phyloP scores from a whole-genome alignment of 2,888 invertebrate genomes.

The Nephrotoma flavescens region DNA sequence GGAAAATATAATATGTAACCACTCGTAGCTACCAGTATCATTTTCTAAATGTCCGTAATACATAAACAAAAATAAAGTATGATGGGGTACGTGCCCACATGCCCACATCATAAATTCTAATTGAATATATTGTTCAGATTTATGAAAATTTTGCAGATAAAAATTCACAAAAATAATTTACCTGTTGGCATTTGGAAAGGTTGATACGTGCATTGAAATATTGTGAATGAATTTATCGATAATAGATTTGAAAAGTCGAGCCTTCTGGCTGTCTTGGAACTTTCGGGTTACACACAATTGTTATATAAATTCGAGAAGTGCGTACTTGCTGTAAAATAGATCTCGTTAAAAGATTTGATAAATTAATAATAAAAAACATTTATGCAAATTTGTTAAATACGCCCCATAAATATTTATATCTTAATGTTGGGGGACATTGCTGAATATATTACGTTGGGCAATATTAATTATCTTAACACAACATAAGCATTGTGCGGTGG shows the following conservation, averaged over 20 bases:
- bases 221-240: not conserved
- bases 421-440: no score
- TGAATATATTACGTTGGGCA: no score
- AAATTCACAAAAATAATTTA: not conserved
- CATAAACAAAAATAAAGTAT: no score
- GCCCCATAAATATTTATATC: no score
- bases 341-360: no score
- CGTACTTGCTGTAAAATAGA: not conserved
- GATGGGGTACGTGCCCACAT: no score
- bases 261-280: not conserved
- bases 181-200: not conserved
- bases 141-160: not conserved
- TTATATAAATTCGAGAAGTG: not conserved
- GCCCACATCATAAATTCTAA: not conserved
- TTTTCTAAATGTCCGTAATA: no score
- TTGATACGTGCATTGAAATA: not conserved
- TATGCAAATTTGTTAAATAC: not conserved
- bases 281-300: not conserved
- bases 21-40: no score
- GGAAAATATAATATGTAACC: no score
- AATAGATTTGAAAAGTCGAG: not conserved
- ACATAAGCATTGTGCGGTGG: no score
- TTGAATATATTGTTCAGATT: not conserved
- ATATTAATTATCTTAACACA: no score
- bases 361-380: not conserved